phyloP scores from a whole-genome alignment of 2,888 invertebrate species.

The Priocnemis perturbator region DNA sequence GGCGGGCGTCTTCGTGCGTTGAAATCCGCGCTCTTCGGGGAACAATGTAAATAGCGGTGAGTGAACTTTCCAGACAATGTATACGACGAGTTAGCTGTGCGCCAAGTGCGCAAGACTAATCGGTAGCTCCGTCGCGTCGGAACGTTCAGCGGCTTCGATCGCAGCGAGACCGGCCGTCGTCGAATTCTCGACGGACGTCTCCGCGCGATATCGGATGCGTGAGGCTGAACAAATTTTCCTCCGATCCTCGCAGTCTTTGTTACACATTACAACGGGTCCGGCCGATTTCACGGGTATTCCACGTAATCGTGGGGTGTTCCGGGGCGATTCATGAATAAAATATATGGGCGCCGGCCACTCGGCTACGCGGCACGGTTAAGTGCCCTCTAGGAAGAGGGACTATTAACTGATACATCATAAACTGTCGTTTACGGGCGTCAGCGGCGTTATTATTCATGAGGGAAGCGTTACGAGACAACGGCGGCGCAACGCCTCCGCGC shows the following conservation, averaged over 20 bases:
- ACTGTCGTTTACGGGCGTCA: conserved; percentile 56
- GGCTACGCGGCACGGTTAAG: conserved; percentile 45
- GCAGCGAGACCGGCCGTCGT: no score
- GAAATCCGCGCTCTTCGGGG: neutral
- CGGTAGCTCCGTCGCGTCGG: no score
- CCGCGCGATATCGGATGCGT: no score
- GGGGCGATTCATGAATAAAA: conserved; percentile 60
- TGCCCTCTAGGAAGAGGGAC: conserved; percentile 49
- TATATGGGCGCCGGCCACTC: conserved; percentile 50
- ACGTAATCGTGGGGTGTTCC: conserved; percentile 54
- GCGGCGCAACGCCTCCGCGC: conserved; percentile 23
- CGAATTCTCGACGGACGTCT: no score
- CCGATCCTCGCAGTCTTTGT: conserved; percentile 5
- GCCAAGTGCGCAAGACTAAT: no score
- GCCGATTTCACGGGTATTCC: conserved; percentile 53
- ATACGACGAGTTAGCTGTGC: no score
- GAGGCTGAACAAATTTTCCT: no score
- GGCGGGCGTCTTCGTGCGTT: conserved; percentile 14
- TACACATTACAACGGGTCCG: conserved; percentile 47
- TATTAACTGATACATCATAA: conserved; percentile 64
- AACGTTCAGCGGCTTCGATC: no score
- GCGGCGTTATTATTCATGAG: conserved; percentile 56
- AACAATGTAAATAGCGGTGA: no score
- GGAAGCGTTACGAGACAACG: conserved; percentile 25
- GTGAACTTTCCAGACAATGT: no score